A percentile compares a stretch with the other conserved stretches of the same genome.
Evolutionary conservation across 2,797 vertebrate species (phyloP).

Genomic region (Darevskia nairensis): DNA sequence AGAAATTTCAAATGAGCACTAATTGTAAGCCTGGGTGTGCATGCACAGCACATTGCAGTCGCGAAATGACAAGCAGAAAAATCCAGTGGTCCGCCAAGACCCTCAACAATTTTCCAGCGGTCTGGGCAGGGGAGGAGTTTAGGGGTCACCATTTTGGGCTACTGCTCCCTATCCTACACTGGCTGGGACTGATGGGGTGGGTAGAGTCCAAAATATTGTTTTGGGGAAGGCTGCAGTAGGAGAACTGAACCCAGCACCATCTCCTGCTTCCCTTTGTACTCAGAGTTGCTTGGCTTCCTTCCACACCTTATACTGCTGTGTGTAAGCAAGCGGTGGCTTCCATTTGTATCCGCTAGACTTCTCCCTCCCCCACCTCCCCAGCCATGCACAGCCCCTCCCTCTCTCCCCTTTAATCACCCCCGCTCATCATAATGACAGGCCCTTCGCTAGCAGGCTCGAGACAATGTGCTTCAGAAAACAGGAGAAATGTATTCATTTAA

Average conservation of each 20-base stretch:
- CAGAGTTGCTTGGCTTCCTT: not conserved
- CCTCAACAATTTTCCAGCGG: too few species aligned
- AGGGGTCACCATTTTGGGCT: too few species aligned
- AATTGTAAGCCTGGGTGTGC: too few species aligned
- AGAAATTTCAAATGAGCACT: too few species aligned
- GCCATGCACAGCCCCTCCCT: accelerated
- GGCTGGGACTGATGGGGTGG: too few species aligned
- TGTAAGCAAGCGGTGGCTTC: not conserved
- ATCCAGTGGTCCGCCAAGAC: too few species aligned
- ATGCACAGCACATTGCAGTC: too few species aligned
- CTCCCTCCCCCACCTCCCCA: not conserved
- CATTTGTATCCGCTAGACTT: not conserved
- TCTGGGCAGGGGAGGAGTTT: too few species aligned
- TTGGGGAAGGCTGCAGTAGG: not conserved
- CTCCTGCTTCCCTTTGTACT: not conserved
- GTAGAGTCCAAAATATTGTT: too few species aligned
- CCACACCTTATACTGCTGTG: not conserved
- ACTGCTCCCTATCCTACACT: too few species aligned
- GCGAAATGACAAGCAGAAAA: too few species aligned
- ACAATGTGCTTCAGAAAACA: not conserved
- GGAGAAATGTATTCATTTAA: not conserved
- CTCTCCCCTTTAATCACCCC: not conserved
- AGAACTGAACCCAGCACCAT: not conserved
- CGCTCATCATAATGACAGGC: not conserved
- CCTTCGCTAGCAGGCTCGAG: too few species aligned